Conservation (phyloP, 2,888 invertebrate genomes). For the Neocrepidodera transversa region DNA sequence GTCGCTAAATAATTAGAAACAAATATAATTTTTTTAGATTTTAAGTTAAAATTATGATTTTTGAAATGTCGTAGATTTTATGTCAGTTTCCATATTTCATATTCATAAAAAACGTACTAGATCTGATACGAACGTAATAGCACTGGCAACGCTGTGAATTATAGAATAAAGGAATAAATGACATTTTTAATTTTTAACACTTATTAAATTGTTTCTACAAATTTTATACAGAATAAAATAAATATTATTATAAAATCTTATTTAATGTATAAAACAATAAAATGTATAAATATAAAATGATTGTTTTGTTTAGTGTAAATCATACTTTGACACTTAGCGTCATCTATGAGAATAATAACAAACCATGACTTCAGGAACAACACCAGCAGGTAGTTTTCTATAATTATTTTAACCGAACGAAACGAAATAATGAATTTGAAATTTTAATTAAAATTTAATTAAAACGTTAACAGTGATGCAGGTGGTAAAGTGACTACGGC, state of each 20-base stretch:
- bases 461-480: slow-evolving; percentile 44
- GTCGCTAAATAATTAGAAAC: no score
- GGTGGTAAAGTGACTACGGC: slow-evolving; percentile 62
- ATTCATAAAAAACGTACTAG: no score
- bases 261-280: slow-evolving; percentile 22
- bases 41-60: no score
- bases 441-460: neutral
- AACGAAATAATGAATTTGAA: neutral
- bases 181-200: no score
- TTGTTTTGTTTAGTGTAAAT: slow-evolving; percentile 28
- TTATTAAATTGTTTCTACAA: no score
- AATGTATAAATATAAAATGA: slow-evolving; percentile 26
- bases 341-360: slow-evolving; percentile 24
- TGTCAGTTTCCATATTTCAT: no score
- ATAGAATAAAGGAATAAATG: no score
- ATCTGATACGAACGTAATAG: no score
- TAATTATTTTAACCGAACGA: neutral
- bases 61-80: no score
- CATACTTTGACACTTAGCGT: slow-evolving; percentile 30
- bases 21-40: no score
- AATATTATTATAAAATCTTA: neutral
- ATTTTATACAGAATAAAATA: neutral
- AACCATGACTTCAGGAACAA: neutral
- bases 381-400: slow-evolving; percentile 9
- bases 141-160: no score